Base-by-base conservation (phyloP, 2,888 invertebrate genomes). In the Drosophila cracens region DNA sequence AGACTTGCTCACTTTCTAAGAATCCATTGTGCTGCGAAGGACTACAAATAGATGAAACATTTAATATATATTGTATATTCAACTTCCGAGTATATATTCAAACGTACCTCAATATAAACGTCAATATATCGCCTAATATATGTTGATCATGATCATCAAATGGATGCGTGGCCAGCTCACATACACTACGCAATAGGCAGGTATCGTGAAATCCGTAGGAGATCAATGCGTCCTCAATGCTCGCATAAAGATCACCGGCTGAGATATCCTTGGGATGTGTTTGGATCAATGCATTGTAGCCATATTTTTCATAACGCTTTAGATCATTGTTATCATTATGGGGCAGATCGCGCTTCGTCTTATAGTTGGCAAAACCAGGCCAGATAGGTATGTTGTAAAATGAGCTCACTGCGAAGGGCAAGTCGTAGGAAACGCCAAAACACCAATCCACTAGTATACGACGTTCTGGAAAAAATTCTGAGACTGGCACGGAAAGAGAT, bases 161-260 rank as follows among this genome's bases (percentile, higher is more conserved):
- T 0, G 96, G 96, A 80, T 95, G 94, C 57, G 94, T 94, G 4
- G 96, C 95, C 27, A 96, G 92, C 79, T 96, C 95, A 81, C 96
- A 96, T 51, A 96, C 94, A 56, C 95, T 94, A 75, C 94, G 94
- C 58, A 96, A 91, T n/a, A 96, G 93, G 86, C 96, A 96, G n/a
- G 94, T 94, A 2, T 96, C 96, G 76, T 95, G 94, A 77, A 94
- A 94, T 3, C 96, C 83, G 69, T 83, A 90, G 40, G 79, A 70
- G 0, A 70, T 63, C 4, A 93, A 56, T 5, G 87, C 70, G 63
- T 93, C 92, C 70, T 93, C 93, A 8, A 93, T 79, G 11, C 88
- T 84, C 1, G 76, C 87, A 65, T 93, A 93, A 0, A 93, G 80
- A 66, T 93, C 92, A 1, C 91, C 93, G 34, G 93, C 93, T 4